A percentile compares a stretch with the other conserved stretches of the same genome.
These are phyloP conservation scores for Drosophila athabasca DNA, from an alignment of 1,140 invertebrate genomes.

Conservation along the genomic window DNA sequence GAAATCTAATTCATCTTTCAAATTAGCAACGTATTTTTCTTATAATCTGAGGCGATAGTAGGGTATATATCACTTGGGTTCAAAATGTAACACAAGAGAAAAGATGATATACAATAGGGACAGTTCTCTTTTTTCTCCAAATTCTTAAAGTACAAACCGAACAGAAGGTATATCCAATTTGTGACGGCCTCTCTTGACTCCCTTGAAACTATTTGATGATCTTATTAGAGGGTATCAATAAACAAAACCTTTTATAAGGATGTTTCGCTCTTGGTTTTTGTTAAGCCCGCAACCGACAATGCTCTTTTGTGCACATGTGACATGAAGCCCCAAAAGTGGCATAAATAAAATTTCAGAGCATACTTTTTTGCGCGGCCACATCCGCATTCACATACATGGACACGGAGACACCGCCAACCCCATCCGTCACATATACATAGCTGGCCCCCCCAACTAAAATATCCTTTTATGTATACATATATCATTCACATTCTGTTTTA, in stretches of 20 bases:
- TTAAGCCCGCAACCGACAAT: constrained; percentile 33
- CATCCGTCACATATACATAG: constrained; percentile 50
- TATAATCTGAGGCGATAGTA: not conserved
- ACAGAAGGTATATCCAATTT: too few species aligned
- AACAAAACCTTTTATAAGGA: too few species aligned
- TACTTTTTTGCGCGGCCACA: constrained; percentile 50
- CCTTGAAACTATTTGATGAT: not conserved
- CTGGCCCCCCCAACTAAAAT: constrained; percentile 25
- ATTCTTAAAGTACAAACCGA: too few species aligned
- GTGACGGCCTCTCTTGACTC: too few species aligned
- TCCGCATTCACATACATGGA: constrained; percentile 15
- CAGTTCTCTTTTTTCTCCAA: too few species aligned
- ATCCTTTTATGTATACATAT: constrained; percentile 42
- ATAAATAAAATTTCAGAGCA: constrained; percentile 74
- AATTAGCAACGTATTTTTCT: constrained; percentile 71
- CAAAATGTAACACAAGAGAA: not conserved
- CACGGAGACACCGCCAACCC: constrained; percentile 11
- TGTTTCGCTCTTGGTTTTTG: constrained; percentile 18
- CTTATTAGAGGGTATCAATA: constrained; percentile 4
- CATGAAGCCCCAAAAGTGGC: constrained; percentile 74
- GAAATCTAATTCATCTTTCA: constrained; percentile 79
- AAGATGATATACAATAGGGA: too few species aligned
- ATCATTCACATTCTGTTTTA: constrained; percentile 36
- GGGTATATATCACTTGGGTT: not conserved
- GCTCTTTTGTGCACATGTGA: constrained; percentile 54